Evolutionary conservation across 2,888 invertebrate genomes (phyloP), one percentile per base, ranked within the genome.

Genomic region (Meta bourneti): DNA sequence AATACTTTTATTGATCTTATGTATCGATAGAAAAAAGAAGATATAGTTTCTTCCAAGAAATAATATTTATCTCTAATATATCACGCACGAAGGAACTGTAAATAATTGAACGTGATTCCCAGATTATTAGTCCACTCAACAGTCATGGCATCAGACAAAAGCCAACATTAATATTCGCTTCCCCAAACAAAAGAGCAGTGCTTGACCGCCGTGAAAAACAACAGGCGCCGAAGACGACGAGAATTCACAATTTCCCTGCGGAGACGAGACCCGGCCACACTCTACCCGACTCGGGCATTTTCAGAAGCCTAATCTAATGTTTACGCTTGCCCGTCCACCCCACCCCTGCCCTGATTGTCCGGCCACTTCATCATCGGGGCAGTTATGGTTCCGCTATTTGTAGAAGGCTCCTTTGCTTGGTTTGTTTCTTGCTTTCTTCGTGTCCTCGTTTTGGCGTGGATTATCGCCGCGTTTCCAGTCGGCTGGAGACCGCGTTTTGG

Each of bases 221-320:
- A 78, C 13, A 86, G 70, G 16, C 74, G 78, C 61, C 20, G 69
- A 70, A 34, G 75, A 52, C 19, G 86, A 86, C 69, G 78, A 86
- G 86, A 86, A 86, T 84, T 84, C 84, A 84, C 84, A 84, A 84
- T 86, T 86, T 86, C 86, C 86, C 78, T 19, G 19, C 70, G 49
- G 78, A 52, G 34, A 52, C 49, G 49, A 34, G 34, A 34, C 34
- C 34, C 34, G 34, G 34, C 34, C 34, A 1, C 34, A 34, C 34
- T 34, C 34, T 34, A 34, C 34, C 34, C 34, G 34, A 34, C 34
- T 19, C 61, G 78, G 74, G 70, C 52, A 70, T 86, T 61, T 86
- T 86, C 85, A 19, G 85, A 20, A 52, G 48, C 86, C 87, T 87
- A 87, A 87, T 87, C 87, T 87, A 87, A 87, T 87, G 87, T 87